Evolutionary conservation across 2,888 invertebrate genomes (phyloP).

Genomic region (Lamellibrachia columna): DNA sequence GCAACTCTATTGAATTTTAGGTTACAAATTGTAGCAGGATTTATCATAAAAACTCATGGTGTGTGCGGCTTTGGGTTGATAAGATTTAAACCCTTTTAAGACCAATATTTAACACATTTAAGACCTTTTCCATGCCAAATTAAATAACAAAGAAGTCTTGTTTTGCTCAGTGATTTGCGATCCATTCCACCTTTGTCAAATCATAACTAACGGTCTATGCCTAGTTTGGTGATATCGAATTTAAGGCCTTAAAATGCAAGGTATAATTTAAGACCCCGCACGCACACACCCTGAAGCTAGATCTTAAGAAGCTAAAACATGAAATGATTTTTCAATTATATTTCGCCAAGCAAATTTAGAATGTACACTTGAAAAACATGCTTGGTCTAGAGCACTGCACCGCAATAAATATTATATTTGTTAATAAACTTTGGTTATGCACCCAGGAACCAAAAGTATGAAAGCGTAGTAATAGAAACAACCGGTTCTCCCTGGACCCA

Average conservation of each 20-base stretch:
- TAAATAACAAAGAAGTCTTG: too few species aligned
- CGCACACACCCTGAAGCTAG: neutral
- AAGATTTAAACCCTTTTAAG: neutral
- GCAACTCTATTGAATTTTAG: neutral
- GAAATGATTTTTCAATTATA: neutral
- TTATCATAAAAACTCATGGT: neutral
- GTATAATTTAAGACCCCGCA: neutral
- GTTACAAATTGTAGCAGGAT: too few species aligned
- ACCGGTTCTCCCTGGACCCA: neutral
- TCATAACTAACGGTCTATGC: too few species aligned
- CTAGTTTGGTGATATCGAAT: too few species aligned
- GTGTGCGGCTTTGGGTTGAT: neutral
- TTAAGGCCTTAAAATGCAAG: neutral
- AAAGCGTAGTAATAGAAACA: neutral
- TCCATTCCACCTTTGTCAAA: too few species aligned
- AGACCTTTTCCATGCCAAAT: neutral
- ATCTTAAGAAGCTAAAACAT: neutral
- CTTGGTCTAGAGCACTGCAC: neutral
- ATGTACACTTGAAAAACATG: neutral
- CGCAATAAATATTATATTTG: neutral
- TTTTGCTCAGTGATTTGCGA: too few species aligned
- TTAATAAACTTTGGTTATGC: neutral
- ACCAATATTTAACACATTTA: neutral
- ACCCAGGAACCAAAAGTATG: neutral
- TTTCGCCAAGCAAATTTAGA: neutral